Percentiles rank a stretch among this genome's conserved stretches.
Conservation (phyloP, 1,140 invertebrate genomes). For the Battus philenor region DNA sequence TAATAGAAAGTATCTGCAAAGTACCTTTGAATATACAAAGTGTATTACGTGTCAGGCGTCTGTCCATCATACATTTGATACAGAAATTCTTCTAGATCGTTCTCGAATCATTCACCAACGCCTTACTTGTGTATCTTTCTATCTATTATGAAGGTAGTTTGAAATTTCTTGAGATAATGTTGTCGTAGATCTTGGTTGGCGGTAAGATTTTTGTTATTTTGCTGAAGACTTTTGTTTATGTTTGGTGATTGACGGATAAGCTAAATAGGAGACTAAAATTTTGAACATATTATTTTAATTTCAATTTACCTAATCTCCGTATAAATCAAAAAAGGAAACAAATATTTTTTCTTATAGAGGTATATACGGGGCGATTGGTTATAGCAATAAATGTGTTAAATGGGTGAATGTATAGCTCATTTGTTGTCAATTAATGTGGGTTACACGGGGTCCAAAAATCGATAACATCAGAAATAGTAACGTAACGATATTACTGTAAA, state of each 20-base stretch:
- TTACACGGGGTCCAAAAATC: no score
- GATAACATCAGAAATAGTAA: no score
- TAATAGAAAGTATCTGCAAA: conserved; percentile 2
- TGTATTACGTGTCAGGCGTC: conserved; percentile 16
- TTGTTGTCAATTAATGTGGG: no score
- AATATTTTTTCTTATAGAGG: no score
- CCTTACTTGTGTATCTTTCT: conserved; percentile 75
- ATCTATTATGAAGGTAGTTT: conserved; percentile 64
- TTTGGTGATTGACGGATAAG: conserved; percentile 13
- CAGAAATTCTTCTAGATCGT: conserved; percentile 49
- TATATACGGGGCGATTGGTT: no score
- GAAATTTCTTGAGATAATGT: conserved; percentile 43
- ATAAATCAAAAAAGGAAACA: no score
- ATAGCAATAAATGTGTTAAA: no score
- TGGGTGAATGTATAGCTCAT: no score
- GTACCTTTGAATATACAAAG: conserved; percentile 20
- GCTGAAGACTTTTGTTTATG: conserved; percentile 20
- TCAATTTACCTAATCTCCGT: no score
- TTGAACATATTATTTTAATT: no score
- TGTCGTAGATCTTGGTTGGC: conserved; percentile 48
- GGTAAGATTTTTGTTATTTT: conserved; percentile 24
- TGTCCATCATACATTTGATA: conserved; percentile 37
- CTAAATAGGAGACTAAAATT: conserved; percentile 5
- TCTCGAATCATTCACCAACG: conserved; percentile 62
- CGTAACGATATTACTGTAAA: no score